phyloP scores from a whole-genome alignment of 2,113 vertebrate genomes.

The Genyomyrus donnyi region DNA sequence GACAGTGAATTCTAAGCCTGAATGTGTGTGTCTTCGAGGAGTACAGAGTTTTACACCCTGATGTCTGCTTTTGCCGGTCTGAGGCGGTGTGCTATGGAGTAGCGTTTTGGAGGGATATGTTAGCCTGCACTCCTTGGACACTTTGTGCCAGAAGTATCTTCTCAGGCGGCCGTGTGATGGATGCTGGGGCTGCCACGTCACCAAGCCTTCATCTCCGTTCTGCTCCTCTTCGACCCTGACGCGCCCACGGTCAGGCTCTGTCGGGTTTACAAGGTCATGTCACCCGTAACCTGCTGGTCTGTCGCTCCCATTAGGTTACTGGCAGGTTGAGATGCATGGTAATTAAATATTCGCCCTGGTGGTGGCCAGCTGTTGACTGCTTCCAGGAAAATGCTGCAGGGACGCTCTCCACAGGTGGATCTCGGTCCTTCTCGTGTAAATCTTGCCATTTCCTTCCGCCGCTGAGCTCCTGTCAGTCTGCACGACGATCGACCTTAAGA shows the following conservation, averaged over 20 bases:
- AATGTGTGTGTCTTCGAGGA: neutral
- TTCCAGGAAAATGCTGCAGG: neutral
- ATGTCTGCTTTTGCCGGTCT: neutral
- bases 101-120: neutral
- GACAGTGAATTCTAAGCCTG: neutral
- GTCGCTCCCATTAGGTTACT: neutral
- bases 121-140: neutral
- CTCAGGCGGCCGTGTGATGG: neutral
- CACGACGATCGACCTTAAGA: neutral
- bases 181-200: neutral
- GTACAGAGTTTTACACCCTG: neutral
- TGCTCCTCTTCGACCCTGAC: neutral
- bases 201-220: neutral
- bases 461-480: neutral
- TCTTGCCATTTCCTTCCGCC: neutral
- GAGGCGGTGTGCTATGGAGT: neutral
- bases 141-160: neutral
- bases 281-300: neutral
- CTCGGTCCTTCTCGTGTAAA: neutral
- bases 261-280: neutral
- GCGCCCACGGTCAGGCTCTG: neutral
- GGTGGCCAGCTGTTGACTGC: neutral
- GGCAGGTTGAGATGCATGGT: neutral
- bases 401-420: neutral
- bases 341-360: constrained; percentile 17